These are phyloP conservation scores for Diarsia brunnea DNA, from an alignment of 2,888 invertebrate genomes.

Conservation along the genomic window DNA sequence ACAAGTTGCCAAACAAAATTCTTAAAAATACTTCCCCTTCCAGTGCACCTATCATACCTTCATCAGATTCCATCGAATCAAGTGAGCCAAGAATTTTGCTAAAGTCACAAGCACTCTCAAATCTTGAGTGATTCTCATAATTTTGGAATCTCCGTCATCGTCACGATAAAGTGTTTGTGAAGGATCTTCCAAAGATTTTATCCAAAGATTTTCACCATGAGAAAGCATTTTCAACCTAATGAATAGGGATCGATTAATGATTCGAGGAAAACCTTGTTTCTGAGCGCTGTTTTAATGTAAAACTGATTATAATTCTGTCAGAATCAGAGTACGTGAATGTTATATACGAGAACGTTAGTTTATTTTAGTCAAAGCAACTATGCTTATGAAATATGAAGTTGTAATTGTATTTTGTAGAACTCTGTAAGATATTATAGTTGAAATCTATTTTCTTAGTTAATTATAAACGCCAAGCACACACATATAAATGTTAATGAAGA, in stretches of 20 bases:
- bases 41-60: conserved; percentile 23
- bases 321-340: conserved; percentile 25
- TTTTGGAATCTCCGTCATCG: conserved; percentile 53
- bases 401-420: conserved; percentile 19
- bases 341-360: conserved; percentile 17
- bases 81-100: conserved; percentile 43
- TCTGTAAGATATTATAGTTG: background rate
- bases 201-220: conserved; percentile 55
- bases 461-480: conserved; percentile 2
- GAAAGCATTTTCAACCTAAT: conserved; percentile 50
- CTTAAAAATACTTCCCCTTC: background rate
- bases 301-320: conserved; percentile 42
- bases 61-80: conserved; percentile 35
- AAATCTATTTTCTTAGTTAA: background rate
- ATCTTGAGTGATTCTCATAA: conserved; percentile 61
- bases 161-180: conserved; percentile 53
- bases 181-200: conserved; percentile 55
- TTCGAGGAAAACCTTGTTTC: conserved; percentile 20
- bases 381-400: conserved; percentile 12
- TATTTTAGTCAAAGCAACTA: conserved; percentile 25
- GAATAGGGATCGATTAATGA: conserved; percentile 51
- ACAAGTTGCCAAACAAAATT: background rate
- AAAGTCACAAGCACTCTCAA: conserved; percentile 51
- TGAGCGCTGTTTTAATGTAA: conserved; percentile 7
- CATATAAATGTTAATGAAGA: background rate